Evolutionary conservation across 1,140 invertebrate species (phyloP).

Genomic region (Lasioglossum albipes): DNA sequence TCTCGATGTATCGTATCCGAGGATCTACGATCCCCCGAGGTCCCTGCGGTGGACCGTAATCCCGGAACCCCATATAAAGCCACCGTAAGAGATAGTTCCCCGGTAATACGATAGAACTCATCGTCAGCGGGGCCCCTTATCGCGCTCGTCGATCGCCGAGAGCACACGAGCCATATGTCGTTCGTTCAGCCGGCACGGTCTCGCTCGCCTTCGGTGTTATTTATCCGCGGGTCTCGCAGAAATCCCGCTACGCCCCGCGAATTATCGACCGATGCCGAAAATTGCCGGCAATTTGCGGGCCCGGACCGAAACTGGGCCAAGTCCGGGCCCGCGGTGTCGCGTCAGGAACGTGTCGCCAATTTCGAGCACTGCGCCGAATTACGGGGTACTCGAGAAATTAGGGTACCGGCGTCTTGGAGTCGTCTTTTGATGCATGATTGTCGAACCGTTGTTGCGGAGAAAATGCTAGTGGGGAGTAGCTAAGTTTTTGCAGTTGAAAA

Average conservation of each 20-base stretch:
- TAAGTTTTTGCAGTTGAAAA: no score
- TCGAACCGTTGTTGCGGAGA: no score
- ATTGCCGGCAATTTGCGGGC: conserved; percentile 60
- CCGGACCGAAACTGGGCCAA: conserved; percentile 4
- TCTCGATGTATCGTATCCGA: conserved; percentile 63
- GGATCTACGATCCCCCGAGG: conserved; percentile 62
- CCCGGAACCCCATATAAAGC: conserved; percentile 57
- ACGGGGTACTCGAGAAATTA: no score
- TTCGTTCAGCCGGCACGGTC: background rate
- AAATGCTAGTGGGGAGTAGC: no score
- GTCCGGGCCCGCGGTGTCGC: background rate
- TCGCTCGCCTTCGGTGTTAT: conserved; percentile 50
- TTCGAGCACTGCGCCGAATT: no score
- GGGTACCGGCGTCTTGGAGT: no score
- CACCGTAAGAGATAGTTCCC: conserved; percentile 61
- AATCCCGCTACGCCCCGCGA: conserved; percentile 52
- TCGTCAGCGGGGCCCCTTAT: conserved; percentile 47
- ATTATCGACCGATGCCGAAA: conserved; percentile 59
- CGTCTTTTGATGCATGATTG: no score
- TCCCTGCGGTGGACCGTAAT: conserved; percentile 64
- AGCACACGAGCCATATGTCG: conserved; percentile 63
- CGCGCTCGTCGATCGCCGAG: conserved; percentile 49
- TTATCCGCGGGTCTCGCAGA: conserved; percentile 36
- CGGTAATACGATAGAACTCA: conserved; percentile 61
- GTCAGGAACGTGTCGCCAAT: conserved; percentile 1